These are phyloP conservation scores for Carcina quercana DNA, from an alignment of 2,888 invertebrate species.

Conservation along the genomic window DNA sequence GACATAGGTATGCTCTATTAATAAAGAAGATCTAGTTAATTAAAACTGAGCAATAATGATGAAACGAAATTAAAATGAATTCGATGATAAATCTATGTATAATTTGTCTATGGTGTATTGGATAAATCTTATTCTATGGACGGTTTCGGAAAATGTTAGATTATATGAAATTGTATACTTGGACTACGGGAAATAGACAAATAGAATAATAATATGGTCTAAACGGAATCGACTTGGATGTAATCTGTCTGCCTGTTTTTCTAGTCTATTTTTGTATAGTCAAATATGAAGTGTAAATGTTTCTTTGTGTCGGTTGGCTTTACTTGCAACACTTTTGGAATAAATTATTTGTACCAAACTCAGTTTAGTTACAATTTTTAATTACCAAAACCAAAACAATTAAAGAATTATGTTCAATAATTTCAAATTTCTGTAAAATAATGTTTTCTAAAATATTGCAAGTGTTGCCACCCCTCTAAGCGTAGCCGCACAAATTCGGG, in stretches of 20 bases:
- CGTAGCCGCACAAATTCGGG: conserved; percentile 23
- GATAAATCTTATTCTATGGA: background rate
- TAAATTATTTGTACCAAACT: too few species aligned
- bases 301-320: too few species aligned
- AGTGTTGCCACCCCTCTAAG: too few species aligned
- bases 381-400: too few species aligned
- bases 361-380: too few species aligned
- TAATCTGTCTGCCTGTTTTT: too few species aligned
- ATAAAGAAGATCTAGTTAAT: too few species aligned
- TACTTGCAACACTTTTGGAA: too few species aligned
- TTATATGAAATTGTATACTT: background rate
- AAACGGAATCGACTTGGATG: too few species aligned
- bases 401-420: background rate
- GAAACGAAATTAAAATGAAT: conserved; percentile 19
- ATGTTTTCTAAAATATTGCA: background rate
- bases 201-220: too few species aligned
- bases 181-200: too few species aligned
- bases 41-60: conserved; percentile 27
- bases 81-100: background rate
- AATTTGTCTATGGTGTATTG: background rate
- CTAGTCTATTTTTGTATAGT: background rate
- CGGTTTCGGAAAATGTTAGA: background rate
- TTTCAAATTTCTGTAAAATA: background rate
- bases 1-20: too few species aligned
- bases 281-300: conserved; percentile 1